phyloP scores from a whole-genome alignment of 1,140 invertebrate species.

The Drosophila ficusphila region DNA sequence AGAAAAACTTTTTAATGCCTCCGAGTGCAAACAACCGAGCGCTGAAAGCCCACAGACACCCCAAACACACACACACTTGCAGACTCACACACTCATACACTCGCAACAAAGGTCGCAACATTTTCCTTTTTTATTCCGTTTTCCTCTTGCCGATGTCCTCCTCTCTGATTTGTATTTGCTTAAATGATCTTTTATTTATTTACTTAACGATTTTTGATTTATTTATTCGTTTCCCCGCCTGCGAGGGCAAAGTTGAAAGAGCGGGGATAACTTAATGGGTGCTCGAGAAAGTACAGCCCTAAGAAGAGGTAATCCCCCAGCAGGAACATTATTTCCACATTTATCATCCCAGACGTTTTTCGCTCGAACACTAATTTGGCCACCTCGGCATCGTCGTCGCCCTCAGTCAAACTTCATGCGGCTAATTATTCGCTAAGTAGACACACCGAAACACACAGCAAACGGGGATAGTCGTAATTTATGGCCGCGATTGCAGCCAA shows the following conservation, averaged over 20 bases:
- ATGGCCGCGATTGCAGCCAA: conserved; percentile 79
- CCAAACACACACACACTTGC: not conserved
- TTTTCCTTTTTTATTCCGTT: conserved; percentile 26
- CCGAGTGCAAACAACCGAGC: conserved; percentile 64
- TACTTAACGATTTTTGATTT: conserved; percentile 62
- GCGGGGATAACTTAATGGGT: not conserved
- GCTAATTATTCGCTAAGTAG: conserved; percentile 83
- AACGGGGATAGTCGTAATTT: conserved; percentile 52
- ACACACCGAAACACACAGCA: conserved; percentile 47
- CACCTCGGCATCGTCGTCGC: conserved; percentile 14
- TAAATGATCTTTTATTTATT: conserved; percentile 75
- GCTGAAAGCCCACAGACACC: conserved; percentile 46
- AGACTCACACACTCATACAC: not conserved
- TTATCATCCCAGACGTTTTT: conserved; percentile 67
- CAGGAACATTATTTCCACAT: conserved; percentile 69
- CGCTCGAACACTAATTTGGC: conserved; percentile 48
- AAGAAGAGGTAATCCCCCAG: conserved; percentile 7
- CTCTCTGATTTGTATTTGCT: conserved; percentile 56
- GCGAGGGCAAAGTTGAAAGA: not conserved
- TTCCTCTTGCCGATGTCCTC: conserved; percentile 3
- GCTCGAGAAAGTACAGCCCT: not conserved
- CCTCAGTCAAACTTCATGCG: conserved; percentile 70
- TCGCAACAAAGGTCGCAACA: conserved; percentile 36
- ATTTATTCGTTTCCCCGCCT: conserved; percentile 26
- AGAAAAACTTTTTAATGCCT: conserved; percentile 77